These are phyloP conservation scores for Oryzias dopingdopingensis DNA, from an alignment of 2,797 vertebrate species.

Conservation along the genomic window DNA sequence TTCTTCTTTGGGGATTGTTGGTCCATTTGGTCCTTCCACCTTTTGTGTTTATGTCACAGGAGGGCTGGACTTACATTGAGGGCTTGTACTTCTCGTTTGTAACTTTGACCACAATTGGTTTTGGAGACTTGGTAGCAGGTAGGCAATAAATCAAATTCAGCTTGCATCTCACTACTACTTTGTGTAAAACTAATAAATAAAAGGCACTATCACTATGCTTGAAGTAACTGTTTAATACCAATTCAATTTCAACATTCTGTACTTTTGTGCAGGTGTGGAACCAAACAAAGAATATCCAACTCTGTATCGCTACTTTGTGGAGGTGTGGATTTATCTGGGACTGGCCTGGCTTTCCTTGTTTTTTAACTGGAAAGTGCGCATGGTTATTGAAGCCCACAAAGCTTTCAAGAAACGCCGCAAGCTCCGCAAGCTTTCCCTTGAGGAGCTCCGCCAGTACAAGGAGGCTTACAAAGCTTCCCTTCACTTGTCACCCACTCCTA, in stretches of 20 bases:
- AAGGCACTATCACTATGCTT: too few relatives aligned
- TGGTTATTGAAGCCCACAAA: conserved; percentile 98
- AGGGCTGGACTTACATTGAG: conserved; percentile 94
- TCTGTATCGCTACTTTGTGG: conserved; percentile 97
- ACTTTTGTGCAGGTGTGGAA: conserved; percentile 83
- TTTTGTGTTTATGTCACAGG: conserved; percentile 95
- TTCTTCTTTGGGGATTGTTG: conserved; percentile 93
- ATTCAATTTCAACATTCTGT: too few relatives aligned
- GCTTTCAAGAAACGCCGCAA: conserved; percentile 95
- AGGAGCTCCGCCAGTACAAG: conserved; percentile 83
- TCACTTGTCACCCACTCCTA: conserved; percentile 77
- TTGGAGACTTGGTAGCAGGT: conserved; percentile 97
- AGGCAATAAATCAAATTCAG: conserved; percentile 34
- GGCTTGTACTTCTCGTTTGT: conserved; percentile 98
- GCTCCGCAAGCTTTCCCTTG: conserved; percentile 88
- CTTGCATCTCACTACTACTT: not conserved
- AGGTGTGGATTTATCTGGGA: conserved; percentile 98
- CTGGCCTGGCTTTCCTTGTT: conserved; percentile 97
- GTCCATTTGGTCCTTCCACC: conserved; percentile 94
- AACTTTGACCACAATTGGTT: conserved; percentile 96
- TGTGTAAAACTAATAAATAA: too few relatives aligned
- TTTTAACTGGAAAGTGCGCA: conserved; percentile 98
- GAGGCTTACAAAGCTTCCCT: conserved; percentile 75
- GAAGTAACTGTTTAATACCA: too few relatives aligned
- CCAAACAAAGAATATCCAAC: conserved; percentile 88